Percentiles rank a stretch among this genome's conserved stretches.
Conservation (phyloP, 2,888 invertebrate genomes). For the Junonia oenone region DNA sequence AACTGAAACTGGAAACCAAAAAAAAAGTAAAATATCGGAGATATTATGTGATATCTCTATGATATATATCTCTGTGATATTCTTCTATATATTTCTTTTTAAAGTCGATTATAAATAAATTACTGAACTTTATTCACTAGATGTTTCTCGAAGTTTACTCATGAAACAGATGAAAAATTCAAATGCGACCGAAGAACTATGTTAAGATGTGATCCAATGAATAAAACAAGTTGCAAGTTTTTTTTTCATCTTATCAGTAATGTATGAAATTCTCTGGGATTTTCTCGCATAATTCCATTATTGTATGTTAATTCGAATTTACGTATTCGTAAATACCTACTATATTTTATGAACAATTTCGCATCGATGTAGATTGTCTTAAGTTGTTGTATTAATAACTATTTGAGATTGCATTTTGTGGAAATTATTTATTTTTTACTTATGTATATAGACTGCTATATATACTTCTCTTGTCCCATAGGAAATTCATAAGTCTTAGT, state of each 20-base stretch:
- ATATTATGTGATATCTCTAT: too few species aligned
- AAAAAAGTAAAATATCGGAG: too few species aligned
- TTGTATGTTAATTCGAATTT: constrained; percentile 10
- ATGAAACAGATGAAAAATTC: not conserved
- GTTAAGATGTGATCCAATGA: not conserved
- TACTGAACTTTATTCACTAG: not conserved
- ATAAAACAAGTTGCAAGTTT: not conserved
- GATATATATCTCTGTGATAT: too few species aligned
- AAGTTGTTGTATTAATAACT: not conserved
- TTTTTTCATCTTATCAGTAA: not conserved
- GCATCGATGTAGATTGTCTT: not conserved
- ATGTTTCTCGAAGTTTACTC: not conserved
- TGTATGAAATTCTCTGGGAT: not conserved
- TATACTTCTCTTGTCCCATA: too few species aligned
- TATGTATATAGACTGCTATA: too few species aligned
- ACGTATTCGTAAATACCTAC: constrained; percentile 6
- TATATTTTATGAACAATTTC: not conserved
- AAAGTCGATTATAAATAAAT: not conserved
- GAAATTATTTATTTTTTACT: too few species aligned
- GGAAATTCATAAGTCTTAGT: too few species aligned
- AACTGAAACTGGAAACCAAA: too few species aligned
- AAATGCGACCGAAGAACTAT: not conserved
- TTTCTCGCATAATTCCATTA: constrained; percentile 4
- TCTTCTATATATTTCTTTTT: too few species aligned
- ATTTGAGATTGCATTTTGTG: not conserved